Base-by-base conservation (phyloP, 2,888 invertebrate species). In the Hypena proboscidalis region DNA sequence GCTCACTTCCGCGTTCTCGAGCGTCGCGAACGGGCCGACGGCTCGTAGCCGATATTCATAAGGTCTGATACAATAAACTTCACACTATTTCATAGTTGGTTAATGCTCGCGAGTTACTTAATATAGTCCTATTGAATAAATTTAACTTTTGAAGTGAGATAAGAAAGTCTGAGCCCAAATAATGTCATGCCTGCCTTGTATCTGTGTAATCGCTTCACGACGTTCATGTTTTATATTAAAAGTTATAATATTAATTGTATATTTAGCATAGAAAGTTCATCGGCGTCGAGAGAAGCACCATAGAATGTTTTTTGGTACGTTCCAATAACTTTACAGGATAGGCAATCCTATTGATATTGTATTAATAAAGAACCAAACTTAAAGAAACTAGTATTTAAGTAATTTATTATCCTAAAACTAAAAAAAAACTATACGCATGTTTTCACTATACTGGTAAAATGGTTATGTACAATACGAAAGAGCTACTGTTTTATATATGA, bases 341-440 rank as follows among this genome's bases (percentile, higher is more conserved):
- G 87, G 85, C 85, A 83, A 90, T 90, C 90, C 89, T 89, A 89
- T 83, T 85, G 86, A 90, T 90, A 90, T 90, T 90, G 90, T 90
- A 90, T 89, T 89, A 89, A 90, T 90, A 90, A 91, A 91, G 91
- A 91, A 91, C 91, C 91, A 91, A 91, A 90, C 84, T 88, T 88
- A 85, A 84, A 87, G n/a, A 79, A 87, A 79, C 87, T 91, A 91
- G 91, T 79, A 84, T 85, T 85, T 90, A 90, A 90, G 90, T 91
- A 91, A 91, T 91, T 91, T 90, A 91, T 90, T 91, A 90, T 90
- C 91, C 90, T 90, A 89, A 89, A 90, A 88, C 84, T 82, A 82
- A 81, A 80, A 77, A 61, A 74, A 88, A 88, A 88, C 90, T 91
- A 90, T 91, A 91, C 87, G 91, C 91, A 91, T 91, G 91, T 91